Percentiles rank a stretch among this genome's conserved stretches.
Conservation (phyloP, 2,888 invertebrate genomes). For the Netelia melanura region DNA sequence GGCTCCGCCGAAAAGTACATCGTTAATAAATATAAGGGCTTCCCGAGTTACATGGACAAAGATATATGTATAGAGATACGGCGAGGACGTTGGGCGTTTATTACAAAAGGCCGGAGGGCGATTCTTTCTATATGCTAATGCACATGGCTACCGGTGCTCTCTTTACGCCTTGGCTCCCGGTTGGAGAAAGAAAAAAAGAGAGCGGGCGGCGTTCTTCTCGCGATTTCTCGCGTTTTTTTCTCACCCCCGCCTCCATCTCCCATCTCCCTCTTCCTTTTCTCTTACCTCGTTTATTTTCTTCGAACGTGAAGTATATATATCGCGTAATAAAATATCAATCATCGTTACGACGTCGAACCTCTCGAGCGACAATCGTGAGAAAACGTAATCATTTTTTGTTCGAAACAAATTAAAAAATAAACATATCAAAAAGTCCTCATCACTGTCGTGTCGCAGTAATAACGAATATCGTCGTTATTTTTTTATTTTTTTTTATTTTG, state of each 20-base stretch:
- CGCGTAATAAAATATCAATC: conserved; percentile 61
- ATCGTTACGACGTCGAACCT: conserved; percentile 29
- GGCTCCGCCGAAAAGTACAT: conserved; percentile 77
- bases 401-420: conserved; percentile 11
- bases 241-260: neutral
- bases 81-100: conserved; percentile 64
- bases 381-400: conserved; percentile 8
- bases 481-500: neutral
- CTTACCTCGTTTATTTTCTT: conserved; percentile 21
- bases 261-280: conserved; percentile 29
- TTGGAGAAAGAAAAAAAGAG: conserved; percentile 36
- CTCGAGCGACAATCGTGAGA: conserved; percentile 21
- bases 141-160: conserved; percentile 80
- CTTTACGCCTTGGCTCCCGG: conserved; percentile 72
- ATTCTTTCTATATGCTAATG: conserved; percentile 84
- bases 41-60: conserved; percentile 72
- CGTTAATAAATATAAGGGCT: conserved; percentile 80
- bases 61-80: conserved; percentile 54
- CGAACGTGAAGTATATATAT: conserved; percentile 42
- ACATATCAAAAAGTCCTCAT: neutral
- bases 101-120: conserved; percentile 76
- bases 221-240: conserved; percentile 42
- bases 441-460: conserved; percentile 1
- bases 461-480: neutral
- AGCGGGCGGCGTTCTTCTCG: conserved; percentile 59